Evolutionary conservation across 2,797 vertebrate genomes (phyloP).

Genomic region (Spatula versicolor): DNA sequence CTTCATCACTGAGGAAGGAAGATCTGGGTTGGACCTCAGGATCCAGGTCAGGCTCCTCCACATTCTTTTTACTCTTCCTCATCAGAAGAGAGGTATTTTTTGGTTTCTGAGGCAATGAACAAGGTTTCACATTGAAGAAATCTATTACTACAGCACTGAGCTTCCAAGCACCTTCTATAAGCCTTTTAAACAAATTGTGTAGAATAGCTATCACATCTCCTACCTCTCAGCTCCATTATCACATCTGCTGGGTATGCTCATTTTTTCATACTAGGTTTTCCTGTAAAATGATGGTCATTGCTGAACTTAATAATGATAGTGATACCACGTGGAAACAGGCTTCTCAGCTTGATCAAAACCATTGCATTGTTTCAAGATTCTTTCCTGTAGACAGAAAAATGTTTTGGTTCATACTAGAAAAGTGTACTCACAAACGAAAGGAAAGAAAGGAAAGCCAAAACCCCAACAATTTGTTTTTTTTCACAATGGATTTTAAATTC

Average conservation of each 20-base stretch:
- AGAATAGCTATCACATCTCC: background rate
- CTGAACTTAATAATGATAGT: background rate
- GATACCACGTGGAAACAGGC: background rate
- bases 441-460: background rate
- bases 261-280: background rate
- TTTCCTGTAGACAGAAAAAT: background rate
- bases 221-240: background rate
- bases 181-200: background rate
- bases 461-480: background rate
- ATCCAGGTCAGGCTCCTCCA: background rate
- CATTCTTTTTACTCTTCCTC: background rate
- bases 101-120: background rate
- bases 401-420: background rate
- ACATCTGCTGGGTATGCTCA: background rate
- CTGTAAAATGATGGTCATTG: background rate
- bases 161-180: background rate
- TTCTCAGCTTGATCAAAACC: background rate
- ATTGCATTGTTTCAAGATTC: background rate
- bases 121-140: background rate
- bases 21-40: background rate
- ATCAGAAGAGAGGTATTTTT: conserved; percentile 4
- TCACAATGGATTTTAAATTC: background rate
- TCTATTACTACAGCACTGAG: background rate
- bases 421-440: background rate
- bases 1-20: background rate